Base-by-base conservation (phyloP, 92 coral and sea anemone species). In the Heliopora coerulea region DNA sequence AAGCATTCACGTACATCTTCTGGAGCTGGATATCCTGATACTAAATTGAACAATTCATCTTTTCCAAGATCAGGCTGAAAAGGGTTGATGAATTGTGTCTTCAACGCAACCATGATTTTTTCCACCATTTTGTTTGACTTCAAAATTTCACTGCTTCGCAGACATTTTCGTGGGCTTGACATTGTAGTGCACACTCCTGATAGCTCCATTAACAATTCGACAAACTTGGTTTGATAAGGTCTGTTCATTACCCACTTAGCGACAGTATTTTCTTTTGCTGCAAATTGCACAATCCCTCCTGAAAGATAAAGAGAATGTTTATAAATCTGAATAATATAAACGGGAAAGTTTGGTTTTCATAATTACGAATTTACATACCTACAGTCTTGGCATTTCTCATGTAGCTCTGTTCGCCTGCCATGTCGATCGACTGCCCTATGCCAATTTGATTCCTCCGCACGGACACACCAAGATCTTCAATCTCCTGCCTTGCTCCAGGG, bases 401-500 rank as follows among this genome's bases (percentile, higher is more conserved):
- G 59, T 68, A 68, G 32, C 59, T 8, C 30, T 68, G 74, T 49
- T 68, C 74, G 5, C 42, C 42, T 8, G 74, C 74, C 17, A 68
- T 20, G 31, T 68, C 74, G 31, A 49, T 49, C 26, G 59, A 20
- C 26, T 68, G 74, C 24, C 74, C 74, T 8, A 68, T 68, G 5
- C 74, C 74, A 8, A 68, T 20, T 19, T 68, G 39, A 48, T 68
- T 65, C 0, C 30, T 17, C 3, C 56, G 31, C 2, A 65, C 56
- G 5, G 74, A 49, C 60, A 68, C 44, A 20, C 74, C 74, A 68
- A 68, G 33, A 29, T 29, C 44, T 68, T 68, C 74, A 13, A 68
- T 68, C 44, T 68, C 60, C 15, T 48, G n/a, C 30, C 26, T 68
- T 48, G 74, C 60, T 68, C 74, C 74, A 8, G 74, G 74, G 26